Evolutionary conservation across 2,888 invertebrate species (phyloP), one percentile per base, ranked within the genome.

Genomic region (Tromatobia lineatoria): DNA sequence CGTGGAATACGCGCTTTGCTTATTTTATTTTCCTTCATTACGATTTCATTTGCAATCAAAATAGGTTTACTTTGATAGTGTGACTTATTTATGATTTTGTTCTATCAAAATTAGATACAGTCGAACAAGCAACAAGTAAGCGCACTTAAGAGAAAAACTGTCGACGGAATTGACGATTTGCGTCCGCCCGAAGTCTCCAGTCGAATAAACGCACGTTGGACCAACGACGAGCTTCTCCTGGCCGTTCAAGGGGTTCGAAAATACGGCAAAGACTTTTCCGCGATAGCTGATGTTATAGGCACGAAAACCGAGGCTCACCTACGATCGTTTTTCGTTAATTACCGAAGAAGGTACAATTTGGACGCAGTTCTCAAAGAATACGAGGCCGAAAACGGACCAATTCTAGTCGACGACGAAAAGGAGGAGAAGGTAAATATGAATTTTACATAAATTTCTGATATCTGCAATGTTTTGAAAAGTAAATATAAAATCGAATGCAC

Each of bases 251-350:
- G 98, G 91, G 96, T 96, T 81, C 95, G 96, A 86, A 97, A 97
- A 94, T 97, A 96, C 91, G 97, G 97, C 93, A 97, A 97, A 94
- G 97, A 98, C 94, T 98, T 98, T 94, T 96, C 98, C 94, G 98
- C 98, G 42, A 99, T 99, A 88, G 98, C 99, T 18, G 99, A 99
- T 93, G 97, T 98, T 13, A 96, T 99, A 87, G 98, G 98, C 85
- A 99, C 98, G 73, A 99, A 99, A 95, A 98, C 98, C 0, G 99
- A 99, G 94, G 96, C 97, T 70, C 99, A 99, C 93, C 95, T 99
- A 64, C 96, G 98, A 87, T 97, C 97, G 69, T 99, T 99, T 94
- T 99, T 98, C 94, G 96, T 97, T 10, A 98, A 98, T 92, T 98
- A 99, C 94, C 96, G 98, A 67, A 96, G 98, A 88, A 96, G 98